These are phyloP conservation scores for Oscheius sp. DNA, from an alignment of 2,888 invertebrate species.

Conservation along the genomic window DNA sequence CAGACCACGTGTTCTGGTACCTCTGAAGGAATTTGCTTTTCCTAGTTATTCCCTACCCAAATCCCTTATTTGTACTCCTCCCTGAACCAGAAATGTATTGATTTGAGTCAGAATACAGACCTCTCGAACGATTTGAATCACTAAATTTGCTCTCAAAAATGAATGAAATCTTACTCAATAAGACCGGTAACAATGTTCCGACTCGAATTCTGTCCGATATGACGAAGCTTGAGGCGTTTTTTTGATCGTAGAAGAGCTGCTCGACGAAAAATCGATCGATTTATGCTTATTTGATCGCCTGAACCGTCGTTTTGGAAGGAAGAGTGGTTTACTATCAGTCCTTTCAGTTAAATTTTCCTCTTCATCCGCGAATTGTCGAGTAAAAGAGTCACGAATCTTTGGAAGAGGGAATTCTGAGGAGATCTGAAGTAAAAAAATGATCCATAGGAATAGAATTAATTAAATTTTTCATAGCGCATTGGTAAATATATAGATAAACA, in stretches of 20 bases:
- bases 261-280: slow-evolving; percentile 22
- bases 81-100: slow-evolving; percentile 61
- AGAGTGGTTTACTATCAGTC: no score
- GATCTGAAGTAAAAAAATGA: slow-evolving; percentile 87
- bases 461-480: no score
- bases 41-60: no score
- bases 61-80: slow-evolving; percentile 28
- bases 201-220: slow-evolving; percentile 64
- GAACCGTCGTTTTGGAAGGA: neutral
- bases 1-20: slow-evolving; percentile 45
- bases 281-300: neutral
- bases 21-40: neutral
- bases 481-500: no score
- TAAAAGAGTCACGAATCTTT: slow-evolving; percentile 93
- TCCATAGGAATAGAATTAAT: no score
- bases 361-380: slow-evolving; percentile 94
- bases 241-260: slow-evolving; percentile 16
- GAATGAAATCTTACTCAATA: slow-evolving; percentile 55
- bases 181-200: slow-evolving; percentile 60
- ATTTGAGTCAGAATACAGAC: slow-evolving; percentile 68
- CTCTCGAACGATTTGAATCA: slow-evolving; percentile 67
- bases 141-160: slow-evolving; percentile 39
- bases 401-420: slow-evolving; percentile 79
- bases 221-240: slow-evolving; percentile 51
- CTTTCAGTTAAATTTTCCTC: no score